Evolutionary conservation across 2,797 vertebrate genomes (phyloP).

Genomic region (Crocodylus rhombifer): DNA sequence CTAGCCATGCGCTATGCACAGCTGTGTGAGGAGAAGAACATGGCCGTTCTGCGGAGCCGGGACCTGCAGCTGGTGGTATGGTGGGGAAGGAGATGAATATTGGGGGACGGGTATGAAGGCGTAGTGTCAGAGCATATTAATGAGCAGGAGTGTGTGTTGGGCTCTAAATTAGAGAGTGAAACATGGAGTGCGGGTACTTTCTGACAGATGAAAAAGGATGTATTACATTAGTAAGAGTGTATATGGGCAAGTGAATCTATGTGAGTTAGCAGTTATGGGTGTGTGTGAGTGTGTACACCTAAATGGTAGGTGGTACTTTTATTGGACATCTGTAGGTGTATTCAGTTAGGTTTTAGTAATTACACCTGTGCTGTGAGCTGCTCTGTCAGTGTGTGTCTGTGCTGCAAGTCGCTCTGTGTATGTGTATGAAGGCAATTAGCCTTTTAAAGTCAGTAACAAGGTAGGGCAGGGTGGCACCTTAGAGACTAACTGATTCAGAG

Average conservation of each 20-base stretch:
- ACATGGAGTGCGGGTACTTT: rapidly evolving
- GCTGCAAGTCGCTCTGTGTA: too few relatives aligned
- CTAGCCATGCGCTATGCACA: constrained; percentile 93
- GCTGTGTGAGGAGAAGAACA: constrained; percentile 90
- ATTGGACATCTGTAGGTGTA: neutral
- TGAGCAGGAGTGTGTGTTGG: neutral
- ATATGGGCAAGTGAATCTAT: neutral
- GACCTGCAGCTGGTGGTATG: constrained; percentile 87
- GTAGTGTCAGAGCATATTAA: neutral
- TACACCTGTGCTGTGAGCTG: neutral
- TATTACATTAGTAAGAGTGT: rapidly evolving
- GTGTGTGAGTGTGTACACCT: neutral
- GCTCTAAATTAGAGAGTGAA: neutral
- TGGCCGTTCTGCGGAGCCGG: constrained; percentile 84
- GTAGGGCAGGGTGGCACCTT: too few relatives aligned
- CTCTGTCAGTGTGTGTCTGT: neutral
- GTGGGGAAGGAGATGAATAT: rapidly evolving
- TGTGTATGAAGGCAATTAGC: neutral
- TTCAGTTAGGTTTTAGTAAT: neutral
- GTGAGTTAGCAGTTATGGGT: neutral
- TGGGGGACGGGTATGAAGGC: rapidly evolving
- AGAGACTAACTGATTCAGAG: too few relatives aligned
- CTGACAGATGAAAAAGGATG: rapidly evolving
- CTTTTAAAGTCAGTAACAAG: too few relatives aligned
- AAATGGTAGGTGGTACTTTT: neutral